These are phyloP conservation scores for Pseudorasbora parva DNA, from an alignment of 2,113 vertebrate genomes.

Conservation along the genomic window DNA sequence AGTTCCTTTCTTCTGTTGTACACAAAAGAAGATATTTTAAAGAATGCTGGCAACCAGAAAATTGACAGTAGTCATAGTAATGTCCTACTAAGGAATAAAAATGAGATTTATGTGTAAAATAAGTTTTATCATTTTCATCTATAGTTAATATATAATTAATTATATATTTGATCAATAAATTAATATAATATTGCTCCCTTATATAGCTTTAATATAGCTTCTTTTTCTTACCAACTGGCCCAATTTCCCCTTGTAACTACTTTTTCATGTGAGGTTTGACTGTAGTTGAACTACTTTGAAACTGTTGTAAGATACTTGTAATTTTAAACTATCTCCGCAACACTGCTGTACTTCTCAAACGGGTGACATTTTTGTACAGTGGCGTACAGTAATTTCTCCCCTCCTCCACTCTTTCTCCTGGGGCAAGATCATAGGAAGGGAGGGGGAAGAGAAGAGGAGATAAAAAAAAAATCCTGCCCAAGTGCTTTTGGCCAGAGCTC, in stretches of 20 bases:
- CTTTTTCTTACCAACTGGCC: background rate
- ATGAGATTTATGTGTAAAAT: background rate
- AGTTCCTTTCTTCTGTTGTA: no score
- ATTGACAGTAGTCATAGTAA: no score
- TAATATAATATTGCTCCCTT: background rate
- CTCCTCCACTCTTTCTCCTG: constrained; percentile 42
- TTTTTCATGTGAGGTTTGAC: no score
- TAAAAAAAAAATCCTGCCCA: constrained; percentile 30
- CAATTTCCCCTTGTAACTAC: background rate
- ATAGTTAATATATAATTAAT: background rate
- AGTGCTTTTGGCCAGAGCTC: constrained; percentile 70
- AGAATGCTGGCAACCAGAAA: no score
- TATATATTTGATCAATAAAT: background rate
- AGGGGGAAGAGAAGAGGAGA: constrained; percentile 11
- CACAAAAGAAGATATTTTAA: no score
- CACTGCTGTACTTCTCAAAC: background rate
- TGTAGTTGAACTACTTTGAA: background rate
- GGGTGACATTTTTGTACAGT: constrained; percentile 45
- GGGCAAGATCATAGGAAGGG: constrained; percentile 54
- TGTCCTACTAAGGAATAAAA: no score
- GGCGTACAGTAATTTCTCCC: constrained; percentile 35
- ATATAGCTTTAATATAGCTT: background rate
- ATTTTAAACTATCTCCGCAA: background rate
- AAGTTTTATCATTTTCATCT: background rate
- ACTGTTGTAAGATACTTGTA: no score